Percentiles rank a stretch among this genome's conserved stretches.
Evolutionary conservation across 2,113 vertebrate genomes (phyloP).

Genomic region (Dromaius novaehollandiae): DNA sequence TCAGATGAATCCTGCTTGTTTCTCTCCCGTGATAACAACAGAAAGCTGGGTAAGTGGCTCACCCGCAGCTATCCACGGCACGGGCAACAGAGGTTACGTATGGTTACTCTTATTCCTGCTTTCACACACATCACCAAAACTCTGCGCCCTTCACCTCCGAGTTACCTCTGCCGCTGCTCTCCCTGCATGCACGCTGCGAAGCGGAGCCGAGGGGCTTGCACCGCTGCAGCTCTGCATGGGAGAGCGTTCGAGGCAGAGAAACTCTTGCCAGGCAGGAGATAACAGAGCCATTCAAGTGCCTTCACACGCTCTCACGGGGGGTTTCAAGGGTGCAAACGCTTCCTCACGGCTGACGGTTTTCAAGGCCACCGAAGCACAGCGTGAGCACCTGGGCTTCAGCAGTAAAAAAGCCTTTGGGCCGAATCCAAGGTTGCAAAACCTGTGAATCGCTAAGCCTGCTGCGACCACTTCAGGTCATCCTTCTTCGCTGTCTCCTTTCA

Average conservation of each 20-base stretch:
- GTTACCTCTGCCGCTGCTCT: background rate
- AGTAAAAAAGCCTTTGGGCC: background rate
- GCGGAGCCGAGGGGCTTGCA: background rate
- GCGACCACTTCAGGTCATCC: background rate
- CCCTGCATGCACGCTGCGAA: background rate
- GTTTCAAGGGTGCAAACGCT: background rate
- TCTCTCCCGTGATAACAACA: background rate
- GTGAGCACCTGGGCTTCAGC: background rate
- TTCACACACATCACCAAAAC: background rate
- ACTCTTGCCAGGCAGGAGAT: background rate
- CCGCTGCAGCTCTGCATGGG: background rate
- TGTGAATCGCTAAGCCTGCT: background rate
- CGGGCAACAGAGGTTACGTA: background rate
- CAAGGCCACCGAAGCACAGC: background rate
- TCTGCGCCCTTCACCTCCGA: background rate
- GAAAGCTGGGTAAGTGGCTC: background rate
- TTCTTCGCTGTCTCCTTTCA: background rate
- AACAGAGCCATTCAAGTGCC: background rate
- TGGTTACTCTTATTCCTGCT: background rate
- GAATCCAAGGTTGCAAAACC: background rate
- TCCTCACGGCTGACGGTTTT: background rate
- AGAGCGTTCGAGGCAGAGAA: background rate
- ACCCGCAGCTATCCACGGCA: background rate
- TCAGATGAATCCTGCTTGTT: background rate
- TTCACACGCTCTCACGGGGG: background rate